Percentiles rank a stretch among this genome's conserved stretches.
Evolutionary conservation across 2,113 vertebrate genomes (phyloP).

Genomic region (Cardinalis cardinalis): DNA sequence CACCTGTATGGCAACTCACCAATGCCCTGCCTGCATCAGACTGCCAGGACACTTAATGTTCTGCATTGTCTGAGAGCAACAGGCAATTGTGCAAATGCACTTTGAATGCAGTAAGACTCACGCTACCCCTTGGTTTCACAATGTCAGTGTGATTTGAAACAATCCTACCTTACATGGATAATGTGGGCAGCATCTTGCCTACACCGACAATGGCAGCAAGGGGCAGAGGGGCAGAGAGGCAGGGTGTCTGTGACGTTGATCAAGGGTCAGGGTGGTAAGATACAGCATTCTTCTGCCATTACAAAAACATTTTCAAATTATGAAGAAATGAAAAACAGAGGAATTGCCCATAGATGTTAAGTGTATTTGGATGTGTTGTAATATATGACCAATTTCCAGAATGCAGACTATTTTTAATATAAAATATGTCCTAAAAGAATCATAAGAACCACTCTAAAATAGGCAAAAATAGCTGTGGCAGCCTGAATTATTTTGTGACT

Average conservation of each 20-base stretch:
- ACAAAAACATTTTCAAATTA: neutral
- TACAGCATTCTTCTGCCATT: neutral
- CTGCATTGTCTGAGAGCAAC: neutral
- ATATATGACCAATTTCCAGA: neutral
- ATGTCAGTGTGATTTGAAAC: neutral
- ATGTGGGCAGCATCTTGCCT: neutral
- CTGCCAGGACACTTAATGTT: neutral
- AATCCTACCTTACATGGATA: neutral
- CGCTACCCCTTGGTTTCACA: neutral
- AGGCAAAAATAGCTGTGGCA: neutral
- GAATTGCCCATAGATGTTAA: neutral
- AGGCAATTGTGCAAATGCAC: neutral
- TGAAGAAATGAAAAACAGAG: neutral
- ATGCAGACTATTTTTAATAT: neutral
- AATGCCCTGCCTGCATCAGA: neutral
- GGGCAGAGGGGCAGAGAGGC: neutral
- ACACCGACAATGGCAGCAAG: neutral
- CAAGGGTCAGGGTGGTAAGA: neutral
- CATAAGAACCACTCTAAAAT: neutral
- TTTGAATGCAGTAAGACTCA: neutral
- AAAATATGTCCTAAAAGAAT: neutral
- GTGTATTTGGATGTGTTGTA: neutral
- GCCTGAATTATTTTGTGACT: neutral
- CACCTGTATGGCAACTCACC: neutral
- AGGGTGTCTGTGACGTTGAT: accelerated